Percentiles rank a stretch among this genome's conserved stretches.
Evolutionary conservation across 2,888 invertebrate genomes (phyloP).

Genomic region (Hydroisotoma schaefferi): DNA sequence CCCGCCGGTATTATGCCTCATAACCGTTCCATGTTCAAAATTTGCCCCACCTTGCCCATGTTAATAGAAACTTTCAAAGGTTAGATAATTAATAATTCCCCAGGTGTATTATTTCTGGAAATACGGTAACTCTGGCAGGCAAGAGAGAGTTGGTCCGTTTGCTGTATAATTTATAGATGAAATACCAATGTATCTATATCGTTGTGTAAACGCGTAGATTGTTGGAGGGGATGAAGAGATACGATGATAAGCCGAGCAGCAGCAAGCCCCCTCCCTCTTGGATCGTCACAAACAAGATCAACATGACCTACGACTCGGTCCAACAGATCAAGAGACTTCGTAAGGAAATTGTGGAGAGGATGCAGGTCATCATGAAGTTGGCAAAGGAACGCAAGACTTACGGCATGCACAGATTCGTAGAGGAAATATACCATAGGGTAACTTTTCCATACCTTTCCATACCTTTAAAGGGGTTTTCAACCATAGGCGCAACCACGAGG

Average conservation of each 20-base stretch:
- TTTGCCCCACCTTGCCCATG: too few relatives aligned
- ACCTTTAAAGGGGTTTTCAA: background rate
- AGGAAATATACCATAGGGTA: constrained; percentile 69
- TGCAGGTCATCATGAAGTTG: constrained; percentile 69
- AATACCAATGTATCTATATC: too few relatives aligned
- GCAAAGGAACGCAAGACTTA: constrained; percentile 70
- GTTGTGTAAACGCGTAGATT: background rate
- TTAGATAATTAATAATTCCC: too few relatives aligned
- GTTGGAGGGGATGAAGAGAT: constrained; percentile 13
- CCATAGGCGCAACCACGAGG: too few relatives aligned
- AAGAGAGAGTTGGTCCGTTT: too few relatives aligned
- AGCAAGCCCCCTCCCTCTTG: background rate
- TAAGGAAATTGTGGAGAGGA: constrained; percentile 71
- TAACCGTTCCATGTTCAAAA: too few relatives aligned
- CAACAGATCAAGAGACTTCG: constrained; percentile 69
- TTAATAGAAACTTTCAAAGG: too few relatives aligned
- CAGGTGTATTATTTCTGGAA: background rate
- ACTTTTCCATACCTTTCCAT: background rate
- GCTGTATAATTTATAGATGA: too few relatives aligned
- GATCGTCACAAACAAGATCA: constrained; percentile 65
- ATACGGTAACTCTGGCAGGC: background rate
- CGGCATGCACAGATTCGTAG: constrained; percentile 71
- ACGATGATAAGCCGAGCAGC: constrained; percentile 7
- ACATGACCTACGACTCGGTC: constrained; percentile 76
- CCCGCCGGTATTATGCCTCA: too few relatives aligned